These are phyloP conservation scores for Diadema setosum DNA, from an alignment of 35 echinoderm and acorn worm species.

Conservation along the genomic window DNA sequence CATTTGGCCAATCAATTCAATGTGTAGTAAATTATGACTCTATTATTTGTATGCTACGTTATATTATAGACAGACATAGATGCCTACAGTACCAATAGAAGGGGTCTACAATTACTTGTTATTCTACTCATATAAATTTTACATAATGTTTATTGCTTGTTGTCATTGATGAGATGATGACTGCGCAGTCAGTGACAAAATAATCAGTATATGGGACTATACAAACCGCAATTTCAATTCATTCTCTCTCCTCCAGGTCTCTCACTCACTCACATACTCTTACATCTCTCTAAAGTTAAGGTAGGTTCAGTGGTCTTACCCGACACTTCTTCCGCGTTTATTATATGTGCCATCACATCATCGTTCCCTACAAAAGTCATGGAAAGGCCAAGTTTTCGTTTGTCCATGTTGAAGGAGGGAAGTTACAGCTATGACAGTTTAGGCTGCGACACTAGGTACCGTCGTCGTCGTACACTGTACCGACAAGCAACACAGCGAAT, in stretches of 20 bases:
- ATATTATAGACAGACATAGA: no score
- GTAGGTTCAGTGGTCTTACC: not conserved
- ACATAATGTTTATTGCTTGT: not conserved
- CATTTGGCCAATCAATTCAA: no score
- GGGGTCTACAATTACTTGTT: no score
- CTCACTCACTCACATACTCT: not conserved
- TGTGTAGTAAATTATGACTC: no score
- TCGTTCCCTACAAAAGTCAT: conserved; percentile 46
- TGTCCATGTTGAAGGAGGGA: no score
- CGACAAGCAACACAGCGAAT: no score
- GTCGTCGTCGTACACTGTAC: no score
- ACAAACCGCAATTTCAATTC: not conserved
- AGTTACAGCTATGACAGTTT: no score
- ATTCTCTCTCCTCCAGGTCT: not conserved
- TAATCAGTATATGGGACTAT: not conserved
- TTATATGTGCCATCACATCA: conserved; percentile 59
- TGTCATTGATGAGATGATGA: not conserved
- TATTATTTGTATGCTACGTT: no score
- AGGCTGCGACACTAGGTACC: no score
- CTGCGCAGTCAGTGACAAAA: not conserved
- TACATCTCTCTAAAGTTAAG: not conserved
- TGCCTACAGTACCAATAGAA: no score
- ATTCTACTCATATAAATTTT: not conserved
- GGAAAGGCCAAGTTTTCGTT: no score
- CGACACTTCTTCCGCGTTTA: conserved; percentile 21